These are phyloP conservation scores for Antedon bifida DNA, from an alignment of 35 echinoderm and acorn worm genomes.

Conservation along the genomic window DNA sequence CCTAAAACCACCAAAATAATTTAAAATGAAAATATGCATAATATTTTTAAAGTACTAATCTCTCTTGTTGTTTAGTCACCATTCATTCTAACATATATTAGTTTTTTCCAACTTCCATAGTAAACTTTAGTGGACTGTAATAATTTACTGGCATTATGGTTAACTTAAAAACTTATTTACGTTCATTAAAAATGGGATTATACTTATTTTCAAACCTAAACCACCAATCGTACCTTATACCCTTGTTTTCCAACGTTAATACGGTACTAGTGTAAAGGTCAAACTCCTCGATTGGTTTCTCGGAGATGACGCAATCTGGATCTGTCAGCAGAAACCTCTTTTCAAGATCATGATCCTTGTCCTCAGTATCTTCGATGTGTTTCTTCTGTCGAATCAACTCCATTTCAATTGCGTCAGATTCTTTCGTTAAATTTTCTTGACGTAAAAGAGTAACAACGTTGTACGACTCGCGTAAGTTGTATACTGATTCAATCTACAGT, in stretches of 20 bases:
- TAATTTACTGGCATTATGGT: too few relatives aligned
- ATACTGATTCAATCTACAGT: conserved; percentile 66
- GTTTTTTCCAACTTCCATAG: too few relatives aligned
- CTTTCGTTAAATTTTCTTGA: conserved; percentile 48
- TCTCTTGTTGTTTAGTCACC: too few relatives aligned
- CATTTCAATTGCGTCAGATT: conserved; percentile 30
- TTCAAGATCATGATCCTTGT: conserved; percentile 81
- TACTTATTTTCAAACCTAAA: too few relatives aligned
- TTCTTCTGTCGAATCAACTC: conserved; percentile 62
- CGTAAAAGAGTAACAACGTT: conserved; percentile 51
- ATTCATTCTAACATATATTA: too few relatives aligned
- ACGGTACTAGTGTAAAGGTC: conserved; percentile 73
- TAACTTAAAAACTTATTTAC: too few relatives aligned
- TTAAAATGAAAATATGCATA: too few relatives aligned
- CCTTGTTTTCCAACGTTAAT: conserved; percentile 50
- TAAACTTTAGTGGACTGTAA: too few relatives aligned
- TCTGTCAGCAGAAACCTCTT: conserved; percentile 63
- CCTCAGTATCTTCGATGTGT: conserved; percentile 83
- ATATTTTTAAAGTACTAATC: too few relatives aligned
- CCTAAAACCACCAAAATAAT: too few relatives aligned
- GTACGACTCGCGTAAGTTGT: conserved; percentile 75
- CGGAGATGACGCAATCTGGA: conserved; percentile 54
- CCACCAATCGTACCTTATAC: too few relatives aligned
- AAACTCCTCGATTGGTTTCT: conserved; percentile 49
- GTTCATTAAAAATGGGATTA: too few relatives aligned